Evolutionary conservation across 2,888 invertebrate species (phyloP).

Genomic region (Leptopilina myrica): DNA sequence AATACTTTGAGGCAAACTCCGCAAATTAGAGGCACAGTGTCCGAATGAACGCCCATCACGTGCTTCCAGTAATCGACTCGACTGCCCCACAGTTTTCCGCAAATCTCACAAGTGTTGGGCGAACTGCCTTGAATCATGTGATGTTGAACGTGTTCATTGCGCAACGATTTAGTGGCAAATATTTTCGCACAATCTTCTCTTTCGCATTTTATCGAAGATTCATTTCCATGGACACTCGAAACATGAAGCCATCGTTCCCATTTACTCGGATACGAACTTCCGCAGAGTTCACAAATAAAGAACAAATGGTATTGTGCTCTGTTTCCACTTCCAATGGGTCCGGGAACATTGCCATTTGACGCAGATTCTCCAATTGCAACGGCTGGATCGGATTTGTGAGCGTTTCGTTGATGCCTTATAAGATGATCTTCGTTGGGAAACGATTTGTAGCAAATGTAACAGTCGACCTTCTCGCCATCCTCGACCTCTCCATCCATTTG

Average conservation of each 20-base stretch:
- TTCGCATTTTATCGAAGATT: constrained; percentile 73
- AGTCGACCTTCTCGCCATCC: constrained; percentile 72
- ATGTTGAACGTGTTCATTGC: constrained; percentile 76
- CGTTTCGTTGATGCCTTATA: constrained; percentile 76
- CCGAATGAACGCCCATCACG: constrained; percentile 78
- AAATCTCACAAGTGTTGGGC: constrained; percentile 77
- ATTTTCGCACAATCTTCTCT: constrained; percentile 74
- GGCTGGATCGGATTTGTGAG: constrained; percentile 70
- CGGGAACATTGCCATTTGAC: constrained; percentile 59
- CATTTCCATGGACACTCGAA: constrained; percentile 73
- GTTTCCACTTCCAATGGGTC: constrained; percentile 69
- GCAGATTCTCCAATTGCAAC: constrained; percentile 58
- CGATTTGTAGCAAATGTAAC: constrained; percentile 76
- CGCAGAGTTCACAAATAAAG: constrained; percentile 77
- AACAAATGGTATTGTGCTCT: constrained; percentile 74
- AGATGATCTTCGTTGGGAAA: constrained; percentile 77
- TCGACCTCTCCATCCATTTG: constrained; percentile 69
- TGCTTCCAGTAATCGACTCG: constrained; percentile 79
- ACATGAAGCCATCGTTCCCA: constrained; percentile 78
- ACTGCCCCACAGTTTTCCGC: constrained; percentile 78
- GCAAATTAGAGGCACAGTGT: constrained; percentile 77
- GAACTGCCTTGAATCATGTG: constrained; percentile 76
- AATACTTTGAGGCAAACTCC: constrained; percentile 78
- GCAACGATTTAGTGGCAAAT: constrained; percentile 75
- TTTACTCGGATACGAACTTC: constrained; percentile 76